phyloP scores from a whole-genome alignment of 37 sponge, comb jelly and placozoan species.

The Chondrosia reniformis region DNA sequence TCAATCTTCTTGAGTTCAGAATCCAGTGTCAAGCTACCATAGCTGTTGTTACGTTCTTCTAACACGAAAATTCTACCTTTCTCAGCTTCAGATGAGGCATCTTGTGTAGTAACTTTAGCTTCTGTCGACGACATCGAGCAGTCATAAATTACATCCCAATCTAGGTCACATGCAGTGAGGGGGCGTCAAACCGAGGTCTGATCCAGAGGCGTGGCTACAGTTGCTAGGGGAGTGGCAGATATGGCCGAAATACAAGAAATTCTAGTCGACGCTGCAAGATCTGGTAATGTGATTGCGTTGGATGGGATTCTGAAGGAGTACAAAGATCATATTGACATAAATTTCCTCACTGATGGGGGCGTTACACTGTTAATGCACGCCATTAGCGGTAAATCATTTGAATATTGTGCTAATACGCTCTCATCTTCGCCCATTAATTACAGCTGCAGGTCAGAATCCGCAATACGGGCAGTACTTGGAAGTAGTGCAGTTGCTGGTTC shows the following conservation, averaged over 20 bases:
- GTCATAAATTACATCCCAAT: no score
- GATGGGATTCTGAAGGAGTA: not conserved
- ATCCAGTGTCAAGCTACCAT: no score
- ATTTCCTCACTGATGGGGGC: constrained; percentile 51
- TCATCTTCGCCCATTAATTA: not conserved
- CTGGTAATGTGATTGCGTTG: constrained; percentile 16
- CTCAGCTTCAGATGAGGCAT: no score
- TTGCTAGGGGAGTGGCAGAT: no score
- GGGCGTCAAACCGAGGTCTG: no score
- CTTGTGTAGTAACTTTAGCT: no score
- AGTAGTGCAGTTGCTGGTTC: constrained; percentile 41
- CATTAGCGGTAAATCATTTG: constrained; percentile 39
- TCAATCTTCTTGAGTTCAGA: no score
- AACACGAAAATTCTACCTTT: no score
- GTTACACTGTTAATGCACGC: constrained; percentile 62
- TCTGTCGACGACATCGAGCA: no score
- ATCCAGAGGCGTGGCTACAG: no score
- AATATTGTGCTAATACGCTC: not conserved
- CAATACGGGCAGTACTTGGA: constrained; percentile 28
- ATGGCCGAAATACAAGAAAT: not conserved
- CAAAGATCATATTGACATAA: constrained; percentile 11
- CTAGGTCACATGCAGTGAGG: no score
- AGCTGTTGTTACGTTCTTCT: no score
- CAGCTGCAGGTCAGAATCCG: constrained; percentile 11
- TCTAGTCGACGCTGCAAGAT: not conserved